Evolutionary conservation across 1,140 invertebrate species (phyloP).

Genomic region (Mercenaria mercenaria): DNA sequence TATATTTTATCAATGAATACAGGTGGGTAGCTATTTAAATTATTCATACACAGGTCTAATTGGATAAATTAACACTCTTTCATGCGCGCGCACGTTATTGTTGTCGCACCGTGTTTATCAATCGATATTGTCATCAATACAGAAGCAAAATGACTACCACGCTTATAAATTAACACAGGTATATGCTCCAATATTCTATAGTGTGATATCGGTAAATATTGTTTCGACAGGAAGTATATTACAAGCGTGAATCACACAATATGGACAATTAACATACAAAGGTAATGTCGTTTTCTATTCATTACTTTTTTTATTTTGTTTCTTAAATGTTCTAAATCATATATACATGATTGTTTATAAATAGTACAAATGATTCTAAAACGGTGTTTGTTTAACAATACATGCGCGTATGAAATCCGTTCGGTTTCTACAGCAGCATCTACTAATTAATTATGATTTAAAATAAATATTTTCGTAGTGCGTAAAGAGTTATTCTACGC

Average conservation of each 20-base stretch:
- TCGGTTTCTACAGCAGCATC: too few species aligned
- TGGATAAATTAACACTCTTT: constrained; percentile 16
- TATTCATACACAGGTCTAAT: background rate
- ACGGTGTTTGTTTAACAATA: too few species aligned
- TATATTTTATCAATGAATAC: background rate
- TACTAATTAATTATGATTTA: too few species aligned
- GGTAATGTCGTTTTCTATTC: background rate
- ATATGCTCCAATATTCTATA: background rate
- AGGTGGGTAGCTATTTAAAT: background rate
- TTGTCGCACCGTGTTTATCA: background rate
- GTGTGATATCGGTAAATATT: background rate
- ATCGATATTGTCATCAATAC: constrained; percentile 2
- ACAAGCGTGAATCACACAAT: background rate
- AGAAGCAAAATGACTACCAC: background rate
- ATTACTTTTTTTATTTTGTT: too few species aligned
- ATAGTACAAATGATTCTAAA: too few species aligned
- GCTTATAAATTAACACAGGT: background rate
- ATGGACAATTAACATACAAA: background rate
- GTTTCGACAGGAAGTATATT: background rate
- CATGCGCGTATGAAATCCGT: too few species aligned
- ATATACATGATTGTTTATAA: too few species aligned
- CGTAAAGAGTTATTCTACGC: too few species aligned
- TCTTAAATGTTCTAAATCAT: too few species aligned
- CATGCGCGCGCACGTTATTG: background rate
- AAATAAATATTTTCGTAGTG: too few species aligned